These are phyloP conservation scores for Sinhomidia bicolor DNA, from an alignment of 2,888 invertebrate genomes.

Conservation along the genomic window DNA sequence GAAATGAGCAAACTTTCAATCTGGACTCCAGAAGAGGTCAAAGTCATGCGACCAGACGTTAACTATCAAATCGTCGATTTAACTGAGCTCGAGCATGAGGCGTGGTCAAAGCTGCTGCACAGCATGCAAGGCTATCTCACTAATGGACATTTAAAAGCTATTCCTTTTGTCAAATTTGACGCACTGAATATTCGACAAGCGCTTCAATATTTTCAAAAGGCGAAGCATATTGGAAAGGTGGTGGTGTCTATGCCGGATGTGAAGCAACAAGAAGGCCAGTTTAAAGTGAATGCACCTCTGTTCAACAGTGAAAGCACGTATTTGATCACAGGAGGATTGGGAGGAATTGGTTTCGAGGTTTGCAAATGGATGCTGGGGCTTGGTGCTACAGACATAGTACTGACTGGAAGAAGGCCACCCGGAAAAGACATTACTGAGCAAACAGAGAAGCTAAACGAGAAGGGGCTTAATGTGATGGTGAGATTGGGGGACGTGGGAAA, in stretches of 20 bases:
- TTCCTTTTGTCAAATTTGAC: conserved; percentile 4
- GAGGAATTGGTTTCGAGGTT: conserved; percentile 37
- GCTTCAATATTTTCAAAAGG: conserved; percentile 33
- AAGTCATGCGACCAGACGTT: too few species aligned
- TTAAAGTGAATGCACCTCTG: background rate
- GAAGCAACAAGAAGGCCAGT: background rate
- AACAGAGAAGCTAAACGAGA: background rate
- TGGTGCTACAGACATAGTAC: conserved; percentile 13
- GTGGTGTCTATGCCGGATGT: conserved; percentile 15
- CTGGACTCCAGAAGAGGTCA: too few species aligned
- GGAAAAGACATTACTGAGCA: background rate
- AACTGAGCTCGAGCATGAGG: too few species aligned
- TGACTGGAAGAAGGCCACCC: background rate
- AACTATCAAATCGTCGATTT: too few species aligned
- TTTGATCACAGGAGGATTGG: conserved; percentile 24
- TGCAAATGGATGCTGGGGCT: conserved; percentile 34
- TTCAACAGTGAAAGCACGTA: conserved; percentile 26
- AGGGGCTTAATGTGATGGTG: background rate
- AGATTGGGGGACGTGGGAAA: background rate
- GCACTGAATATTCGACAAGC: conserved; percentile 9
- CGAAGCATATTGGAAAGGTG: conserved; percentile 53
- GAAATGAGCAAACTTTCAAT: too few species aligned
- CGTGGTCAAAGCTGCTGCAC: too few species aligned
- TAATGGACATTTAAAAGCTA: background rate
- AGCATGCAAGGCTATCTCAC: too few species aligned